Evolutionary conservation across 2,797 vertebrate genomes (phyloP).

Genomic region (Pangasius djambal): DNA sequence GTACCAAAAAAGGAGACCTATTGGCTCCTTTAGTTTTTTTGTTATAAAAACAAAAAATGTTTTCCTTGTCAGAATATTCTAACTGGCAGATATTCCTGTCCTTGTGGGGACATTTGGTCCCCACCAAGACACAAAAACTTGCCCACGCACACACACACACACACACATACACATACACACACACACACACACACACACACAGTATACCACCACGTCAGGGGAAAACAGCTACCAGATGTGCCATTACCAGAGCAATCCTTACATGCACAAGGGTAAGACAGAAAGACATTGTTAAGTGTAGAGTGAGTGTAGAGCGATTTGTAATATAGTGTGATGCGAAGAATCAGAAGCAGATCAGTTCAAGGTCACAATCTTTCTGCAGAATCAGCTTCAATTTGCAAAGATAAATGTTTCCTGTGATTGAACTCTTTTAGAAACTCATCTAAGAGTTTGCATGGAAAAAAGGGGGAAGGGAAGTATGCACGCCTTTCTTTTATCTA

Average conservation of each 20-base stretch:
- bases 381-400: background rate
- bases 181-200: constrained; percentile 27
- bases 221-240: constrained; percentile 62
- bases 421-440: background rate
- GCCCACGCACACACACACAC: background rate
- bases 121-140: constrained; percentile 9
- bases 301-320: constrained; percentile 40
- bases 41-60: background rate
- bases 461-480: background rate
- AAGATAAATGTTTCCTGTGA: constrained; percentile 21
- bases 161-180: background rate
- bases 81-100: background rate
- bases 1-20: background rate
- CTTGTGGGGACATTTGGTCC: background rate
- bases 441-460: constrained; percentile 1
- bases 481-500: background rate
- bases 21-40: too few relatives aligned
- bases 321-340: constrained; percentile 40
- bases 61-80: background rate
- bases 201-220: constrained; percentile 55
- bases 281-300: constrained; percentile 50
- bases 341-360: constrained; percentile 40
- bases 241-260: constrained; percentile 43
- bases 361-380: constrained; percentile 15
- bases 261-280: constrained; percentile 49